phyloP scores from a whole-genome alignment of 2,888 invertebrate genomes.

The Drosophila fungiperda region DNA sequence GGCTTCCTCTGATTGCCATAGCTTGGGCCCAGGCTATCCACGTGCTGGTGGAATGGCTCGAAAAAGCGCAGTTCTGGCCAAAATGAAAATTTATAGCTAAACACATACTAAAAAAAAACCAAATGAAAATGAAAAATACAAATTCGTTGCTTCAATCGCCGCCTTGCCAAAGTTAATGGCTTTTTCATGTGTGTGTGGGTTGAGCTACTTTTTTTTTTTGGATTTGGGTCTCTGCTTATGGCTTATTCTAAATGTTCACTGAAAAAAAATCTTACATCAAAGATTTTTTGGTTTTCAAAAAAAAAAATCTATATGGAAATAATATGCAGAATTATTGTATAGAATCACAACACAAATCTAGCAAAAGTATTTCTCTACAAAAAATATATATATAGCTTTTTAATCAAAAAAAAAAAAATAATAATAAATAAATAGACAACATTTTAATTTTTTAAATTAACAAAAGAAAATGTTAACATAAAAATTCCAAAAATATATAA shows the following conservation, averaged over 20 bases:
- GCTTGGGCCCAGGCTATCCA: constrained; percentile 3
- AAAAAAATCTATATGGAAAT: neutral
- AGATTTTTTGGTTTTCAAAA: neutral
- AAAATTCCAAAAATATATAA: neutral
- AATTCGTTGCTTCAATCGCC: constrained; percentile 42
- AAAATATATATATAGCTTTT: neutral
- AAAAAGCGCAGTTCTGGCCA: constrained; percentile 70
- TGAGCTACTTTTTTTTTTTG: constrained; percentile 14
- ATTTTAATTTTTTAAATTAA: neutral
- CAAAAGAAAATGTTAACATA: neutral
- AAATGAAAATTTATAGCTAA: constrained; percentile 79
- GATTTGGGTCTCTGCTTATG: constrained; percentile 25
- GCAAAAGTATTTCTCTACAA: neutral
- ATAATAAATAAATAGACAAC: neutral
- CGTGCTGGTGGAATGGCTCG: constrained; percentile 8
- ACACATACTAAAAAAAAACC: constrained; percentile 47
- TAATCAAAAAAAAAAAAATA: neutral
- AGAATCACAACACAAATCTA: neutral
- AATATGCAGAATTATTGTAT: neutral
- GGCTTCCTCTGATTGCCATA: constrained; percentile 69
- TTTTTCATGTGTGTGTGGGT: constrained; percentile 60
- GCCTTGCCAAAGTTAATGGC: constrained; percentile 63
- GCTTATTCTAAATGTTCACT: constrained; percentile 12
- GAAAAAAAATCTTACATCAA: neutral
- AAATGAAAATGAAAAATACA: constrained; percentile 20